A percentile compares a stretch with the other conserved stretches of the same genome.
Evolutionary conservation across 2,113 vertebrate genomes (phyloP).

Genomic region (Cygnus buccinator): DNA sequence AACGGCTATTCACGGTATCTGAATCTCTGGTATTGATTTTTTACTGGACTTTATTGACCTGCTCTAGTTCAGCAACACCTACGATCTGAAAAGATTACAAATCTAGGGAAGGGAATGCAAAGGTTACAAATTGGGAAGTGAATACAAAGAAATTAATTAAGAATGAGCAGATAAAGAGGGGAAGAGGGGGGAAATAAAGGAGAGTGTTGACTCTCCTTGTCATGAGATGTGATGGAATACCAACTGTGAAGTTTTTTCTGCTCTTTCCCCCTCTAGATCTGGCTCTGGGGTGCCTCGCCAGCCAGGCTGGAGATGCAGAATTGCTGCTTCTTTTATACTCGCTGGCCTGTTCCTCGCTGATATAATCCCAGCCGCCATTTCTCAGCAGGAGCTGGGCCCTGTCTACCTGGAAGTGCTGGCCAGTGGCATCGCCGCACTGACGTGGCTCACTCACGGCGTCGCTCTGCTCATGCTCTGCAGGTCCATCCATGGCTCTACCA

Average conservation of each 20-base stretch:
- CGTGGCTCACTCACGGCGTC: constrained; percentile 87
- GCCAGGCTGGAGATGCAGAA: constrained; percentile 85
- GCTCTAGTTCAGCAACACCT: neutral
- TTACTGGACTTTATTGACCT: neutral
- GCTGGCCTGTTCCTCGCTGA: constrained; percentile 80
- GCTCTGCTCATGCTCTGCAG: constrained; percentile 76
- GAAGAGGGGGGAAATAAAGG: neutral
- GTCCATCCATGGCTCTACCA: constrained; percentile 67
- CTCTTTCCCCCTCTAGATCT: constrained; percentile 54
- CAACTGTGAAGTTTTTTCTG: constrained; percentile 16
- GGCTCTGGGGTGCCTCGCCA: constrained; percentile 1
- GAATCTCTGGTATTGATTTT: neutral
- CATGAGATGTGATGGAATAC: neutral
- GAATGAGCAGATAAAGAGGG: neutral
- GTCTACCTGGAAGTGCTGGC: constrained; percentile 84
- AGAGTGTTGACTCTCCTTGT: neutral
- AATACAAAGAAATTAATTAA: neutral
- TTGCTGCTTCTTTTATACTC: constrained; percentile 75
- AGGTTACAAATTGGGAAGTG: neutral
- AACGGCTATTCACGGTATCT: neutral
- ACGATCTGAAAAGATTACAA: neutral
- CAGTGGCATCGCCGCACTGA: constrained; percentile 78
- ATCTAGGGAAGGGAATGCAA: neutral
- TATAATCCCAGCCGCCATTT: constrained; percentile 73
- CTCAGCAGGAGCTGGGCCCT: constrained; percentile 74